phyloP scores from a whole-genome alignment of 1,140 invertebrate species.

The Trichoplusia ni region DNA sequence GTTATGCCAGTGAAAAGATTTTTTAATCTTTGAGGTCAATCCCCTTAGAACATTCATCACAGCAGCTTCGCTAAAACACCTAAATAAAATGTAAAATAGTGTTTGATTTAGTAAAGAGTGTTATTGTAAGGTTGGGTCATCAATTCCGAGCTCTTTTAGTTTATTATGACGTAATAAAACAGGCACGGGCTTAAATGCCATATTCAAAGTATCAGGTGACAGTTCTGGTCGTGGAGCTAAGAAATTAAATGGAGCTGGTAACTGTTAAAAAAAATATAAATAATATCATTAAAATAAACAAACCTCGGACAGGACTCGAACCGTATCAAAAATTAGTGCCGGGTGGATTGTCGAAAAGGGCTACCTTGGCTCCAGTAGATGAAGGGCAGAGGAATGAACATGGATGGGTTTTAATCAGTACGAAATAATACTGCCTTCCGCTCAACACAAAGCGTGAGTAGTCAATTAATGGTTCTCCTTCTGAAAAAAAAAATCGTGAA shows the following conservation, averaged over 20 bases:
- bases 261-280: background rate
- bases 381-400: too few relatives aligned
- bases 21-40: too few relatives aligned
- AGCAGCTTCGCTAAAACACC: background rate
- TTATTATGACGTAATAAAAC: constrained; percentile 21
- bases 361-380: too few relatives aligned
- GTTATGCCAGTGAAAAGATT: too few relatives aligned
- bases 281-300: background rate
- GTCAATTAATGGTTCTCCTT: too few relatives aligned
- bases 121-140: constrained; percentile 8
- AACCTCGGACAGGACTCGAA: too few relatives aligned
- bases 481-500: too few relatives aligned
- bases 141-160: constrained; percentile 5
- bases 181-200: constrained; percentile 10
- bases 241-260: background rate
- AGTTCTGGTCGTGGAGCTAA: background rate
- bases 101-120: background rate
- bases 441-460: too few relatives aligned
- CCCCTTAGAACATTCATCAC: background rate
- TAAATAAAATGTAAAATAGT: background rate
- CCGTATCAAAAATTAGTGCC: too few relatives aligned
- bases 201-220: constrained; percentile 28
- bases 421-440: too few relatives aligned
- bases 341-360: too few relatives aligned
- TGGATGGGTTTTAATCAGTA: too few relatives aligned